Evolutionary conservation across 2,113 vertebrate genomes (phyloP), one percentile per base, ranked within the genome.

Genomic region (Chelonoidis abingdonii): DNA sequence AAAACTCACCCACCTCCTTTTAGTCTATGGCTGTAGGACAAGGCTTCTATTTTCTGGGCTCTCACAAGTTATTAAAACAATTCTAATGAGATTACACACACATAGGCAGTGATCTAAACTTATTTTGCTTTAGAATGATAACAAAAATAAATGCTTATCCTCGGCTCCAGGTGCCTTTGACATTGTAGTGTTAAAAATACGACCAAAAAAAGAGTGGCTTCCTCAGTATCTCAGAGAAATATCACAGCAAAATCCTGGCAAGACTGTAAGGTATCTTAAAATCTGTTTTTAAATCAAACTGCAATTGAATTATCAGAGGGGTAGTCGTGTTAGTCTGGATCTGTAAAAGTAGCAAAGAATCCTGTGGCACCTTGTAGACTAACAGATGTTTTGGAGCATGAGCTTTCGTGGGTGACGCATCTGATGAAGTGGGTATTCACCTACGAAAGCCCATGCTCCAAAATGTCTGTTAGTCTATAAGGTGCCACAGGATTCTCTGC

Each of bases 281-380:
- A 47, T 93, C 93, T 86, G 27, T 12, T 78, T 94, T 49, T 80
- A 81, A 89, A 92, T 94, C 84, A 86, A 89, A 84, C 53, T 95
- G 80, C 27, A 93, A 75, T 16, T 91, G 65, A 89, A 25, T 82
- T 44, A 44, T 44, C 44, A 44, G 44, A 44, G 44, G 44, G 44
- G 44, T 44, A 44, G 44, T 6, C 44, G 44, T 44, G 44, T 44
- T 44, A 44, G 44, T 44, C 44, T 44, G 44, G 44, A 44, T 44
- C 44, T 44, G 44, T 44, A 44, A 44, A 44, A 44, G 44, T 6
- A 44, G 44, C 44, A 44, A 44, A 44, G 44, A 44, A 44, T 44
- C 44, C 44, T 44, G 44, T 44, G 44, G 44, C 44, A 44, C 44
- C 44, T 44, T 44, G 8, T 44, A 44, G 44, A 44, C 44, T 44